Base-by-base conservation (phyloP, 2,113 vertebrate species). In the Romanogobio albipinnatus region DNA sequence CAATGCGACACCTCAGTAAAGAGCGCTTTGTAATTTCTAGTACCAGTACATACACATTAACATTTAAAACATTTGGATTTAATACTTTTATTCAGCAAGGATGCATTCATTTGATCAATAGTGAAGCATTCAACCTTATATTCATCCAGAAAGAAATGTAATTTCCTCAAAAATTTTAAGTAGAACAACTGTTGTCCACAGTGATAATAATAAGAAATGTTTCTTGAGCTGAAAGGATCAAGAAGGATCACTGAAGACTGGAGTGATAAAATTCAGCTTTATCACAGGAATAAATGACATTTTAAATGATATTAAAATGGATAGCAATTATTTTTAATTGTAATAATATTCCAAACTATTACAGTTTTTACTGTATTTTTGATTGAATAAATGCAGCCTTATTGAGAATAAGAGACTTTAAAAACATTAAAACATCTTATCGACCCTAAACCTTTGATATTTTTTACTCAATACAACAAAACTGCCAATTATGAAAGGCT, bases 1-100 rank as follows among this genome's bases (percentile, higher is more conserved):
- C 62, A 51, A 81, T 51, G 24, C 36, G 79, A 68, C 45, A 80
- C 24, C 59, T 49, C n/a, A 22, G 7, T 62, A 80, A 29, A 64
- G 59, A 22, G 77, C 4, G 24, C 15, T 64, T 22, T 66, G 59
- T 80, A 24, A 49, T 47, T 66, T 80, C 26, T 49, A 64, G n/a
- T 49, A 49, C 22, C 75, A 36, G 4, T 70, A 43, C 19, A 4
- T 70, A 43, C 4, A 43, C 66, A 43, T 5, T 22, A 43, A 22
- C 2, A 22, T n/a, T n/a, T 22, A n/a, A n/a, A 66, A 43, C 11
- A 4, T 22, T 9, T 19, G 14, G 1, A 56, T 2, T 39, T 43
- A 43, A 2, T 22, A 1, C 9, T 43, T 22, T 39, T 10, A 10
- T 43, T 39, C 33, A 70, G 17, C 36, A 70, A 22, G 17, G 9